Percentiles rank a stretch among this genome's conserved stretches.
Evolutionary conservation across 2,888 invertebrate species (phyloP).

Genomic region (Cantharis lateralis): DNA sequence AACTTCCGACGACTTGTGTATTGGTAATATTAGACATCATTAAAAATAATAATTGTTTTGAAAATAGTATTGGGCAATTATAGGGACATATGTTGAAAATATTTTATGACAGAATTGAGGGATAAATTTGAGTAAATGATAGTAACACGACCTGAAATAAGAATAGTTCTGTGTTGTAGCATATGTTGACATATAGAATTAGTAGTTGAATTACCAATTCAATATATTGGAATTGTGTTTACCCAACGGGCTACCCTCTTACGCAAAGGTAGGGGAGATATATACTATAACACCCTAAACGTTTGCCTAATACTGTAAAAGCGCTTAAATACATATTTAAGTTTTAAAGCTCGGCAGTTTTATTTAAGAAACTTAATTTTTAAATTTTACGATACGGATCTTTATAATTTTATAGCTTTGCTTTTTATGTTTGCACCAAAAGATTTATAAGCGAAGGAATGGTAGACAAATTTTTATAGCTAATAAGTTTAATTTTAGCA

Average conservation of each 20-base stretch:
- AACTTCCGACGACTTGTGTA: neutral
- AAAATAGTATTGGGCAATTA: conserved; percentile 16
- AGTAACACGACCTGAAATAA: conserved; percentile 37
- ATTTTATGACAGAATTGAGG: conserved; percentile 30
- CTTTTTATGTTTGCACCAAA: conserved; percentile 43
- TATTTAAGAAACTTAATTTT: conserved; percentile 44
- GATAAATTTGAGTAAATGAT: conserved; percentile 37
- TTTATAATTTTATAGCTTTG: conserved; percentile 44
- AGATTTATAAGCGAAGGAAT: conserved; percentile 37
- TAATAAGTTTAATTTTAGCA: conserved; percentile 14
- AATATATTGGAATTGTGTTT: conserved; percentile 36
- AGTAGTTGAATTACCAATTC: conserved; percentile 39
- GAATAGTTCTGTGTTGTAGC: conserved; percentile 37
- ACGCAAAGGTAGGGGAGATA: conserved; percentile 36
- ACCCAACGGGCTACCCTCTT: conserved; percentile 36
- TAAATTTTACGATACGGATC: conserved; percentile 46
- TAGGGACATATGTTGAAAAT: conserved; percentile 24
- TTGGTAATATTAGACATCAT: neutral
- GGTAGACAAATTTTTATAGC: conserved; percentile 31
- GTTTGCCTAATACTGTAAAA: conserved; percentile 43
- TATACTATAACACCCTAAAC: conserved; percentile 35
- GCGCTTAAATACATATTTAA: conserved; percentile 42
- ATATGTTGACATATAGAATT: conserved; percentile 49
- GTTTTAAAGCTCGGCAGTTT: conserved; percentile 43
- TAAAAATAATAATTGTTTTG: conserved; percentile 19